A percentile compares a stretch with the other conserved stretches of the same genome.
These are phyloP conservation scores for Folsomia candida DNA, from an alignment of 2,888 invertebrate genomes.

Conservation along the genomic window DNA sequence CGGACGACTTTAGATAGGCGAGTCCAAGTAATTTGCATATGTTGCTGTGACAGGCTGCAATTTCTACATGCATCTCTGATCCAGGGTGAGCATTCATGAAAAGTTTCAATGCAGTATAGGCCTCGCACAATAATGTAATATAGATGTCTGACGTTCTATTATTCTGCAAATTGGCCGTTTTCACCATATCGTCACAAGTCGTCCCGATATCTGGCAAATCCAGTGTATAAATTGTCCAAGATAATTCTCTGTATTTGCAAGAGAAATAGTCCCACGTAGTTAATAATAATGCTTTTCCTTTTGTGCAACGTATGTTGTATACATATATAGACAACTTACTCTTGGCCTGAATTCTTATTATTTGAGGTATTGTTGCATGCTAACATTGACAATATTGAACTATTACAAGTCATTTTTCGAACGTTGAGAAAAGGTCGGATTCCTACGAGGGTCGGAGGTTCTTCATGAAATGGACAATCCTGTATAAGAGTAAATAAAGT, in stretches of 20 bases:
- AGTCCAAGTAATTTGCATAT: conserved; percentile 46
- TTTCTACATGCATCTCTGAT: conserved; percentile 7
- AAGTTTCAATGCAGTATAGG: conserved; percentile 63
- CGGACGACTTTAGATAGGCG: conserved; percentile 36
- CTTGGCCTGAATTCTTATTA: not conserved
- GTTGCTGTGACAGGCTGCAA: conserved; percentile 24
- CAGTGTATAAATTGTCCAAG: conserved; percentile 75
- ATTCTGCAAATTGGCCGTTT: conserved; percentile 65
- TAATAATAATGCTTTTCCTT: no score
- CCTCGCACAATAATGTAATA: conserved; percentile 70
- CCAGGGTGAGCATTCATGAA: conserved; percentile 42
- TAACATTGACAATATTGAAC: conserved; percentile 39
- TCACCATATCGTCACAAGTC: conserved; percentile 68
- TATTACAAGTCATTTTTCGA: conserved; percentile 48
- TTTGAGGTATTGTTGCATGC: conserved; percentile 35
- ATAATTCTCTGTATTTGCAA: no score
- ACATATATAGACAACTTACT: no score
- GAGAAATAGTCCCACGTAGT: no score
- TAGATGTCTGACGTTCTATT: conserved; percentile 67
- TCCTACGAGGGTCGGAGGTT: conserved; percentile 67
- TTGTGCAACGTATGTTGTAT: no score
- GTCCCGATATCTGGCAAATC: conserved; percentile 65
- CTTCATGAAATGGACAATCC: conserved; percentile 61
- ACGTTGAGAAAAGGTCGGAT: conserved; percentile 67
- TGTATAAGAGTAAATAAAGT: conserved; percentile 44